Base-by-base conservation (phyloP, 2,888 invertebrate genomes). In the Dynastes maya region DNA sequence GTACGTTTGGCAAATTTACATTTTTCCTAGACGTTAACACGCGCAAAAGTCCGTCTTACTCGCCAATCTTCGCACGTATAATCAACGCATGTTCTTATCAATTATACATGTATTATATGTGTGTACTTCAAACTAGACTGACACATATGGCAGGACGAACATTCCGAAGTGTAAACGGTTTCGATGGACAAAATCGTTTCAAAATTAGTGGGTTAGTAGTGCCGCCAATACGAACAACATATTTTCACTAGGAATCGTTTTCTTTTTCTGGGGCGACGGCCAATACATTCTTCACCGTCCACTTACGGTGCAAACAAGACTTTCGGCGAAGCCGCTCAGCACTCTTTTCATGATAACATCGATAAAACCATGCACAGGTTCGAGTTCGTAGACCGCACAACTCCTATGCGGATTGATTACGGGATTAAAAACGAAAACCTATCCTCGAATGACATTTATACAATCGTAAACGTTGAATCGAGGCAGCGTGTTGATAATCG, bases 291-390 rank as follows among this genome's bases (percentile, higher is more conserved):
- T 9, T 29, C 64, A 45, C 16, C 11, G 75, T 72, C 58, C 76
- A 85, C 85, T 85, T 84, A 85, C 85, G 72, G 83, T 80, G 72
- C 85, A 85, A 68, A 84, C 83, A 55, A 85, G 90, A 82, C 90
- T 89, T 82, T 91, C 91, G 4, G 91, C 89, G 85, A 91, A 91
- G 4, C 91, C 91, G 65, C 91, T 91, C 74, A 91, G 90, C 40
- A 91, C 91, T 75, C 90, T 88, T 87, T 90, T 90, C 91, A 91
- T 91, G 78, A 80, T 79, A 13, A 74, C 72, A 16, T 16, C 16
- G 16, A 16, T 16, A 16, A 16, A 16, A 16, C 16, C 61, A 74
- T 61, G 45, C 72, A 45, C 45, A 32, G 8, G 11, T 45, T 45
- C 32, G 32, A 45, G 45, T 45, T 45, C 2, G 32, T 5, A 32